phyloP scores from a whole-genome alignment of 2,888 invertebrate species.

The Agonopterix alstromeriana region DNA sequence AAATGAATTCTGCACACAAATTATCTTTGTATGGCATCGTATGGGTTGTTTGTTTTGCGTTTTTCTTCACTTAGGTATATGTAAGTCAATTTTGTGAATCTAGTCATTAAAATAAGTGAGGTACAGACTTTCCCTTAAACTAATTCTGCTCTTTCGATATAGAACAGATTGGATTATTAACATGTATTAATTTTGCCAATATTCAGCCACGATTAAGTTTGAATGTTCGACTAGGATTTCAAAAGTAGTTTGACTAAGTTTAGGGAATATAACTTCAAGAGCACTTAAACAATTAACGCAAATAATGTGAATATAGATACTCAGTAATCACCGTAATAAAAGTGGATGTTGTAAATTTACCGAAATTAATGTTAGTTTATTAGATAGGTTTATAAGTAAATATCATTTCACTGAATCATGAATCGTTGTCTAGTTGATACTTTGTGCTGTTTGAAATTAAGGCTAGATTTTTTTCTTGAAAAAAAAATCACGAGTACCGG shows the following conservation, averaged over 20 bases:
- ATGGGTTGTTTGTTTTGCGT: constrained; percentile 47
- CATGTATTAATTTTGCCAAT: too few species aligned
- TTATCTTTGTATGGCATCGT: constrained; percentile 22
- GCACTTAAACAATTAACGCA: constrained; percentile 44
- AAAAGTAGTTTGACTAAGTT: too few species aligned
- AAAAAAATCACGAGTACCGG: too few species aligned
- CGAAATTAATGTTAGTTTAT: constrained; percentile 31
- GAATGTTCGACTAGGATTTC: too few species aligned
- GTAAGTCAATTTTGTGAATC: constrained; percentile 28
- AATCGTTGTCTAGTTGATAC: neutral
- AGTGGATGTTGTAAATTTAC: constrained; percentile 52
- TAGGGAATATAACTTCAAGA: constrained; percentile 21
- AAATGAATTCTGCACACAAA: constrained; percentile 37
- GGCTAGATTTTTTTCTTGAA: too few species aligned
- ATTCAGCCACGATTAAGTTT: too few species aligned
- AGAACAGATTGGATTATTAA: too few species aligned
- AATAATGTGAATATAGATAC: constrained; percentile 42
- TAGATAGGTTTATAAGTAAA: neutral
- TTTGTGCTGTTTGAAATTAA: too few species aligned
- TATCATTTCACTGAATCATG: constrained; percentile 2
- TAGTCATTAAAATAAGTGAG: constrained; percentile 47
- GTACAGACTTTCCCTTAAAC: constrained; percentile 35
- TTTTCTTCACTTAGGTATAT: constrained; percentile 52
- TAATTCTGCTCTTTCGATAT: neutral
- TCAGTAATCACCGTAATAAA: constrained; percentile 8